Evolutionary conservation across 2,113 vertebrate genomes (phyloP).

Genomic region (Tylochromis polylepis): DNA sequence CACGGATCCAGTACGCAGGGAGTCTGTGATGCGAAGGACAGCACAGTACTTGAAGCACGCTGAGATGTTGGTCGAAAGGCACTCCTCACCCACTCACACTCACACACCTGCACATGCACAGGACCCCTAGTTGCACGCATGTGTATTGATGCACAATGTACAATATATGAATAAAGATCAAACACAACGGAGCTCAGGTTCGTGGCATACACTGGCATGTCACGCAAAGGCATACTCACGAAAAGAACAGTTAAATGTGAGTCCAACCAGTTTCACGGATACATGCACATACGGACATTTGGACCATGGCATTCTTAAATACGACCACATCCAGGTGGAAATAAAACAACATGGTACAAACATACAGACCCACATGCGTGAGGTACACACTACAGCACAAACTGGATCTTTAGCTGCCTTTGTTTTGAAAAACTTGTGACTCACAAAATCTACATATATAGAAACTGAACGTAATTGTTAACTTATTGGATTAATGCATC

Average conservation of each 20-base stretch:
- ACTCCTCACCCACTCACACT: constrained; percentile 48
- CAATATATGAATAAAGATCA: not conserved
- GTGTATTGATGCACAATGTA: not conserved
- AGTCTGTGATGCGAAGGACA: constrained; percentile 80
- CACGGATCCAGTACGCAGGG: constrained; percentile 70
- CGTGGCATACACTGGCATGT: not conserved
- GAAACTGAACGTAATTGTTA: not conserved
- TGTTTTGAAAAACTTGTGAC: not conserved
- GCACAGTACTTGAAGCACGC: constrained; percentile 82
- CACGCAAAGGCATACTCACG: not conserved
- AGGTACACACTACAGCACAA: not conserved
- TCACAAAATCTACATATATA: not conserved
- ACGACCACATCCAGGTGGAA: not conserved
- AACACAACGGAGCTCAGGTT: constrained; percentile 26
- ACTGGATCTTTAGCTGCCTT: constrained; percentile 4
- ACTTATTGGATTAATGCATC: not conserved
- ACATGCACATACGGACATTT: not conserved
- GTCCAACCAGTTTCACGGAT: not conserved
- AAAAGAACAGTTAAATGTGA: not conserved
- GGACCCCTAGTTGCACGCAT: not conserved
- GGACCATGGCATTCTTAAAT: not conserved
- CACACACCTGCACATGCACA: not conserved
- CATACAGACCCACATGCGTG: not conserved
- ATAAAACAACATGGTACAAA: not conserved
- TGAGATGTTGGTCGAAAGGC: constrained; percentile 75